Conservation (phyloP, 2,797 vertebrate genomes). For the Periophthalmus magnuspinnatus region DNA sequence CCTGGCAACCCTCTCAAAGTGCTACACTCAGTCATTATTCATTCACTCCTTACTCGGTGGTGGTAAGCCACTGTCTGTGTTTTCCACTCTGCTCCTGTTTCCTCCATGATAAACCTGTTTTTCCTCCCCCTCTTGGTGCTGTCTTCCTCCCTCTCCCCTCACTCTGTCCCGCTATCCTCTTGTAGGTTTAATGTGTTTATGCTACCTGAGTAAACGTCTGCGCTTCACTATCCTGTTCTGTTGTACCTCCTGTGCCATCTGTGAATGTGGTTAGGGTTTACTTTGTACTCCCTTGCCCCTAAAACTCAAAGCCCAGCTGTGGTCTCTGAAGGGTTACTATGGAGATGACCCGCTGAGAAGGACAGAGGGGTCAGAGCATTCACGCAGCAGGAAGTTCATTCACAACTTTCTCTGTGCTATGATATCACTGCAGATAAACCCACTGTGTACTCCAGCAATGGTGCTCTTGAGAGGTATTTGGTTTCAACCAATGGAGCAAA, state of each 20-base stretch:
- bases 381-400: constrained; percentile 23
- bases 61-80: constrained; percentile 52
- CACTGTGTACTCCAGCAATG: neutral
- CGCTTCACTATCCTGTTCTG: constrained; percentile 33
- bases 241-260: constrained; percentile 52
- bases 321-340: constrained; percentile 47
- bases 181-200: constrained; percentile 23
- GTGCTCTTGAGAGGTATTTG: neutral
- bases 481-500: neutral
- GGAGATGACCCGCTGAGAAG: constrained; percentile 39
- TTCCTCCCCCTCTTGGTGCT: constrained; percentile 68
- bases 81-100: constrained; percentile 62
- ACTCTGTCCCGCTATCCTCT: neutral
- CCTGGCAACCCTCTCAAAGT: neutral
- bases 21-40: neutral
- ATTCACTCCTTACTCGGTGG: neutral
- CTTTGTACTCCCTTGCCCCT: constrained; percentile 40
- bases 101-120: constrained; percentile 74
- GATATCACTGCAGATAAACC: neutral
- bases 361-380: constrained; percentile 37
- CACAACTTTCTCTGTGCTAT: neutral
- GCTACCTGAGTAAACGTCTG: constrained; percentile 32
- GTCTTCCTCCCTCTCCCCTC: constrained; percentile 37
- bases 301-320: constrained; percentile 65
- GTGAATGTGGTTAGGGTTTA: constrained; percentile 62